Evolutionary conservation across 2,113 vertebrate genomes (phyloP).

Genomic region (Coptodon bakossiorum): DNA sequence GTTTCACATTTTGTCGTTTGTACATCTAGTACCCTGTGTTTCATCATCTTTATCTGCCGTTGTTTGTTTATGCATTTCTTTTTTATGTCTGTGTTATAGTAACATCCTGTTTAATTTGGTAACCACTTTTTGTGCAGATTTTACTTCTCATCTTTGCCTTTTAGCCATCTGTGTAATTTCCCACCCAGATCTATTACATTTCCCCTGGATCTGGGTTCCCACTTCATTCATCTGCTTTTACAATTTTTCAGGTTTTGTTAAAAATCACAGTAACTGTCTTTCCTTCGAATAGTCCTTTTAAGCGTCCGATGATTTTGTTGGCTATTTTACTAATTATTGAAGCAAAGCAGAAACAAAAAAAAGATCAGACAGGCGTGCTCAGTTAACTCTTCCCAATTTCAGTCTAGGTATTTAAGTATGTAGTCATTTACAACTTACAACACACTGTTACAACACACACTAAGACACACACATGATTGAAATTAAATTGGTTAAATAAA

Average conservation of each 20-base stretch:
- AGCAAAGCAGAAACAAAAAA: not conserved
- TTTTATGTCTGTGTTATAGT: not conserved
- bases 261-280: not conserved
- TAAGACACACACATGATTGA: not conserved
- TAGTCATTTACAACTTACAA: not conserved
- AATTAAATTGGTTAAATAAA: not conserved
- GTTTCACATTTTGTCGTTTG: not conserved
- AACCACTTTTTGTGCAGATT: not conserved
- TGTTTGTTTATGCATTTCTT: not conserved
- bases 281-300: not conserved
- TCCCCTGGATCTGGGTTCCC: not conserved
- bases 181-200: not conserved
- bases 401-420: not conserved
- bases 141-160: not conserved
- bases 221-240: not conserved
- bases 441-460: not conserved
- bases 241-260: not conserved
- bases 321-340: not conserved
- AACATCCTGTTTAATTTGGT: not conserved
- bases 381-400: not conserved
- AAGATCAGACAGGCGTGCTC: not conserved
- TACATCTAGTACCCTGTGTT: not conserved
- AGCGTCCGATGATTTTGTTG: not conserved
- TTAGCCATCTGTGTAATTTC: not conserved
- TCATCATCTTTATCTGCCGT: not conserved